Evolutionary conservation across 35 echinoderm and acorn worm species (phyloP).

Genomic region (Strongylocentrotus purpuratus): DNA sequence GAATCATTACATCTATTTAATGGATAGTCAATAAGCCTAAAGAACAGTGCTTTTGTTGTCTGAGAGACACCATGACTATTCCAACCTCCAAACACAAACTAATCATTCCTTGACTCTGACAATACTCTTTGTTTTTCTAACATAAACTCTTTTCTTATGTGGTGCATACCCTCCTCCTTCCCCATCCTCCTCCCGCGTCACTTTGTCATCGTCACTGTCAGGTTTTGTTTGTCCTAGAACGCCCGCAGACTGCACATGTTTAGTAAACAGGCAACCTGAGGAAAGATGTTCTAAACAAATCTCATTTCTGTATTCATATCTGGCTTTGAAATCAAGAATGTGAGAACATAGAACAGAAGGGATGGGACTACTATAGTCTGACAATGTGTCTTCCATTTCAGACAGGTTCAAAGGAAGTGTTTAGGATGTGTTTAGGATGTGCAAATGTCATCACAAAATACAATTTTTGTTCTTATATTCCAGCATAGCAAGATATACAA

Average conservation of each 20-base stretch:
- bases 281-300: slow-evolving; percentile 27
- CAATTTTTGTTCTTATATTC: not conserved
- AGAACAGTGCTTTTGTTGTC: too few species aligned
- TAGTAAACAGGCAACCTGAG: slow-evolving; percentile 15
- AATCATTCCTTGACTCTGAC: not conserved
- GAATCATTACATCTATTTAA: too few species aligned
- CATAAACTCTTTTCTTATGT: not conserved
- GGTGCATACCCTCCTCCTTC: not conserved
- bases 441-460: not conserved
- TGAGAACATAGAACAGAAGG: not conserved
- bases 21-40: too few species aligned
- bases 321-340: not conserved
- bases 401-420: not conserved
- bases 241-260: not conserved
- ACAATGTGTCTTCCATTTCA: not conserved
- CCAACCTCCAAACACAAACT: not conserved
- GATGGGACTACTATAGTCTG: not conserved
- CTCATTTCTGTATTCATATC: slow-evolving; percentile 24
- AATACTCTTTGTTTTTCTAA: not conserved
- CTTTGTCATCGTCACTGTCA: slow-evolving; percentile 10
- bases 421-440: not conserved
- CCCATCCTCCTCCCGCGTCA: not conserved
- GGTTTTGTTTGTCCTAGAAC: slow-evolving; percentile 1
- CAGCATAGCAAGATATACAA: not conserved
- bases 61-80: too few species aligned